Evolutionary conservation across 2,113 vertebrate species (phyloP).

Genomic region (Sterna hirundo): DNA sequence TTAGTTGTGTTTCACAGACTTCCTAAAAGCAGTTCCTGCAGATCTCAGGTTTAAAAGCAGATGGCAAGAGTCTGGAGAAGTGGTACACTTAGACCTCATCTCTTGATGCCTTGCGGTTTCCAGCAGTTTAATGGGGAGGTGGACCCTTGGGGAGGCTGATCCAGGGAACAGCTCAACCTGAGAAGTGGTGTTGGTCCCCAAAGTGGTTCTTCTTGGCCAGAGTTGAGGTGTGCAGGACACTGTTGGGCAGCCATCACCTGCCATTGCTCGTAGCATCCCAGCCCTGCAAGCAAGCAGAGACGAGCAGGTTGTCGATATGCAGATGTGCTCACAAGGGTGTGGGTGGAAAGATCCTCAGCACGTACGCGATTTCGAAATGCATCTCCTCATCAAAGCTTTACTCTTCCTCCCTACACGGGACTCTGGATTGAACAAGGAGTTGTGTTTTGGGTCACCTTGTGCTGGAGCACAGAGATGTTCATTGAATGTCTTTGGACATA

Average conservation of each 20-base stretch:
- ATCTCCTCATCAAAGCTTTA: background rate
- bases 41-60: background rate
- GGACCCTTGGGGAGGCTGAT: background rate
- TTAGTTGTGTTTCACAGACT: background rate
- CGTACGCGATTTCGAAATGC: background rate
- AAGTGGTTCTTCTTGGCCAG: background rate
- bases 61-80: background rate
- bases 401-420: background rate
- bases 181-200: background rate
- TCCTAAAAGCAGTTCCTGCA: background rate
- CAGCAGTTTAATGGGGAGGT: background rate
- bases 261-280: background rate
- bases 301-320: background rate
- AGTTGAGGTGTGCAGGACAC: background rate
- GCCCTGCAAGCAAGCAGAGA: background rate
- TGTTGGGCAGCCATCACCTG: background rate
- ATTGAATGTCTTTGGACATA: background rate
- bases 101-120: background rate
- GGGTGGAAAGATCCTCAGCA: background rate
- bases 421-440: background rate
- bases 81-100: background rate
- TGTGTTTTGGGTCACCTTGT: background rate
- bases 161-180: background rate
- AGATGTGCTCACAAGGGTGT: background rate
- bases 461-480: background rate